Conservation (phyloP, 2,113 vertebrate species). For the Desmodus rotundus region DNA sequence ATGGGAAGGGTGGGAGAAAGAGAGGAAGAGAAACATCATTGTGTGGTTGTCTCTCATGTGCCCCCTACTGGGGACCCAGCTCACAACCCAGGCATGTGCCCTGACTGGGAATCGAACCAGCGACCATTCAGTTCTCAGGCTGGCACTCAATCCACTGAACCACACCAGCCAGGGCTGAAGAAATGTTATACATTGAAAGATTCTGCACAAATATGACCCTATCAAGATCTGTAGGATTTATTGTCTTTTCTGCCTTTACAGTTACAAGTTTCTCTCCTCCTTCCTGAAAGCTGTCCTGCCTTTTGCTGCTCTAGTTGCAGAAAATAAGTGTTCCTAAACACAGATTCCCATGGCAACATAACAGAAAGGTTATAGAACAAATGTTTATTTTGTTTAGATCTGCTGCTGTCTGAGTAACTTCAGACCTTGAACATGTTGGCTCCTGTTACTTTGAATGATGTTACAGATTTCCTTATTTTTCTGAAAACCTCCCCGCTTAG, state of each 20-base stretch:
- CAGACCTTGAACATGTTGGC: slow-evolving; percentile 49
- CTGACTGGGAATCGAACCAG: too few species aligned
- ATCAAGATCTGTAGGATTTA: background rate
- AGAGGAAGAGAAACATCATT: too few species aligned
- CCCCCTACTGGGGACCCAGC: too few species aligned
- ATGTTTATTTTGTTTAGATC: slow-evolving; percentile 70
- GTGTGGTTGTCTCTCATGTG: too few species aligned
- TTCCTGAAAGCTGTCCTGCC: background rate
- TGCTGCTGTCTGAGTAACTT: slow-evolving; percentile 59
- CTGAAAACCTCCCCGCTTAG: background rate
- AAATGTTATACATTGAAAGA: background rate
- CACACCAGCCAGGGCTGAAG: background rate
- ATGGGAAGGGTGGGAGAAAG: too few species aligned
- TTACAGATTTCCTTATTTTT: slow-evolving; percentile 37
- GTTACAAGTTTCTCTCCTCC: background rate
- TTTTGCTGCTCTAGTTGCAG: slow-evolving; percentile 28
- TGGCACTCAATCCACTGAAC: too few species aligned
- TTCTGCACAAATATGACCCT: background rate
- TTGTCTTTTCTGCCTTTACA: background rate
- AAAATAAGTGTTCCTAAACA: slow-evolving; percentile 62
- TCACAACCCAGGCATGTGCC: too few species aligned
- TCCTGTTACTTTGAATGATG: slow-evolving; percentile 45
- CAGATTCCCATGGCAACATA: slow-evolving; percentile 71
- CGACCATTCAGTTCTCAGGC: too few species aligned
- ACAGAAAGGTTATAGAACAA: slow-evolving; percentile 70